Evolutionary conservation across 2,888 invertebrate species (phyloP), one percentile per base, ranked within the genome.

Genomic region (Hemithea aestivaria): DNA sequence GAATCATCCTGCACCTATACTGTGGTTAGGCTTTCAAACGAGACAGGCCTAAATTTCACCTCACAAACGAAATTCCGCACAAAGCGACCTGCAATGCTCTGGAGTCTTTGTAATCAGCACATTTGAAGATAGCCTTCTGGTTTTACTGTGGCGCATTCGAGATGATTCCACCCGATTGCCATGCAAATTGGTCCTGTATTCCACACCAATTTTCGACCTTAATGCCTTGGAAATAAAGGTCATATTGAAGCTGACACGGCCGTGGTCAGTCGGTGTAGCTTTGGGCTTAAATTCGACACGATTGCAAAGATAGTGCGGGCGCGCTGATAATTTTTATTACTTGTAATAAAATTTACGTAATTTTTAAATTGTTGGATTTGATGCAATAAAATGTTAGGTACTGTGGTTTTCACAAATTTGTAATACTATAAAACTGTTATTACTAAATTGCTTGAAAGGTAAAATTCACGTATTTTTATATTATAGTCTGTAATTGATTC

Each of bases 161-260:
- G 51, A 49, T 58, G 49, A 52, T 51, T 39, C 27, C 31, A 10
- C 39, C 24, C 48, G 45, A 58, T 66, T 56, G 49, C 44, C 38
- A 66, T 65, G 62, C 53, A 66, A 62, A 67, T 66, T 54, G 56
- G 46, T 50, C 37, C 45, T 45, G 41, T 45, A 47, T 40, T 21
- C 20, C 29, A 28, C 33, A 27, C 24, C 45, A 11, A 32, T 35
- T 35, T 35, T 35, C 20, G 27, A 23, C 27, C 28, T 40, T 40
- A 12, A 0, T 6, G 0, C 21, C 21, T 12, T 35, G 2, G 4
- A 11, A 1, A 32, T 40, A 40, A 27, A 25, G 40, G 1, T 2
- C 20, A 35, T 9, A 32, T 32, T 35, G 8, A n/a, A 12, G 25
- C 10, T 40, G 6, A 8, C 2, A 3, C 7, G 8, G 21, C 23